These are phyloP conservation scores for Dynastes hyllus DNA, from an alignment of 2,888 invertebrate species.

Conservation along the genomic window DNA sequence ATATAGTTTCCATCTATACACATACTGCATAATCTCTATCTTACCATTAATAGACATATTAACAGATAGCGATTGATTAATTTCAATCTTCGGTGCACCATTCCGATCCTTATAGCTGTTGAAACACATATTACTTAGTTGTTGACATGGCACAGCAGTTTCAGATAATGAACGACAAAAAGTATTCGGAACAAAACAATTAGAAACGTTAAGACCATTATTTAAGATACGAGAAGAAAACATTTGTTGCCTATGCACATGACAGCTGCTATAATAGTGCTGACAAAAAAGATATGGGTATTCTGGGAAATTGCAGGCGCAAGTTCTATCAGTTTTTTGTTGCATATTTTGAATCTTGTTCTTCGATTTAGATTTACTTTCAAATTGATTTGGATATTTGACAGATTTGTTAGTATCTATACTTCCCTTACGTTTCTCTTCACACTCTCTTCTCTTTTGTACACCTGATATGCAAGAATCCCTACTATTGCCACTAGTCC, in stretches of 20 bases:
- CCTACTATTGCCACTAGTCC: conserved; percentile 49
- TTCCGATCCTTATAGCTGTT: conserved; percentile 45
- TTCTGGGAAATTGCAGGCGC: conserved; percentile 31
- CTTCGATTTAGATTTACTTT: conserved; percentile 30
- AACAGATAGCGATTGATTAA: neutral
- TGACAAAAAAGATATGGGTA: conserved; percentile 25
- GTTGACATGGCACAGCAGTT: conserved; percentile 39
- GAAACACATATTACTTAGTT: conserved; percentile 49
- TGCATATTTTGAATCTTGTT: conserved; percentile 22
- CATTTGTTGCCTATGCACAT: conserved; percentile 32
- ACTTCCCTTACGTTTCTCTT: conserved; percentile 56
- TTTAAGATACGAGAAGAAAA: conserved; percentile 22
- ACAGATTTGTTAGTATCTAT: conserved; percentile 50
- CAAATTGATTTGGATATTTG: conserved; percentile 28
- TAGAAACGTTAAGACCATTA: conserved; percentile 31
- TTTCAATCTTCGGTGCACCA: conserved; percentile 10
- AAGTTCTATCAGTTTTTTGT: conserved; percentile 3
- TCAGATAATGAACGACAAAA: conserved; percentile 44
- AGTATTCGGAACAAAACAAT: conserved; percentile 29
- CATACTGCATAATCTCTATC: neutral
- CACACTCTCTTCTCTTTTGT: conserved; percentile 44
- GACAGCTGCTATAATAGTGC: conserved; percentile 16
- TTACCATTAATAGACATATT: conserved; percentile 22
- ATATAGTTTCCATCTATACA: neutral
- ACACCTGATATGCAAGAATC: conserved; percentile 49